Base-by-base conservation (phyloP, 1,140 invertebrate genomes). In the Batillaria attramentaria region DNA sequence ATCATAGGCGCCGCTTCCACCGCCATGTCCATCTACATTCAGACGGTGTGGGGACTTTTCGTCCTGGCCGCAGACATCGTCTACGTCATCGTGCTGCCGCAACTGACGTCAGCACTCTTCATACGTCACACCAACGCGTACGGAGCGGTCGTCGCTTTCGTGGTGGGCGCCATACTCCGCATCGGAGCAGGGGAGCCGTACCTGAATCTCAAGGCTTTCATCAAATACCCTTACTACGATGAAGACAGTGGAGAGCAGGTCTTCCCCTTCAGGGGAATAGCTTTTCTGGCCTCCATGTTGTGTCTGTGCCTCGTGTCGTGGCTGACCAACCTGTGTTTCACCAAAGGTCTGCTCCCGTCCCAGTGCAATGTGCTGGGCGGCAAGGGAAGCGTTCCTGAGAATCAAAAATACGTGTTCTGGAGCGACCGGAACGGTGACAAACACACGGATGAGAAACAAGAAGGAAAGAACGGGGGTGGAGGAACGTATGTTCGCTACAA, bases 41-140 rank as follows among this genome's bases (percentile, higher is more conserved):
- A 81, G 3, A 83, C 84, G 28, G 84, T 89, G n/a, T 87, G 85
- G 62, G 87, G 87, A 8, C 72, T 89, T n/a, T 89, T 88, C 77
- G 81, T 88, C 31, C 72, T 89, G n/a, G 88, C 88, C 31, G 88
- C 86, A 16, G 88, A 89, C 66, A 82, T 89, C 54, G 87, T 88
- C 4, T 89, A 85, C 80, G 88, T 88, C 39, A 87, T 88, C 42
- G 80, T 89, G 18, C 62, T 89, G 3, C 88, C 88, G 13, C 88
- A 88, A 75, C 79, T 89, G 24, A 84, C 83, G 18, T 87, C 85
- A 81, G 83, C 84, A 0, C 79, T 89, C n/a, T 88, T 86, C 75
- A 46, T 86, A 1, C 82, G 80, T 46, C 75, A 78, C 42, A 81
- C 87, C 8, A 89, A 89, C 69, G 62, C 43, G 0, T 87, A 88